These are phyloP conservation scores for Triplophysa dalaica DNA, from an alignment of 2,113 vertebrate genomes.

Conservation along the genomic window DNA sequence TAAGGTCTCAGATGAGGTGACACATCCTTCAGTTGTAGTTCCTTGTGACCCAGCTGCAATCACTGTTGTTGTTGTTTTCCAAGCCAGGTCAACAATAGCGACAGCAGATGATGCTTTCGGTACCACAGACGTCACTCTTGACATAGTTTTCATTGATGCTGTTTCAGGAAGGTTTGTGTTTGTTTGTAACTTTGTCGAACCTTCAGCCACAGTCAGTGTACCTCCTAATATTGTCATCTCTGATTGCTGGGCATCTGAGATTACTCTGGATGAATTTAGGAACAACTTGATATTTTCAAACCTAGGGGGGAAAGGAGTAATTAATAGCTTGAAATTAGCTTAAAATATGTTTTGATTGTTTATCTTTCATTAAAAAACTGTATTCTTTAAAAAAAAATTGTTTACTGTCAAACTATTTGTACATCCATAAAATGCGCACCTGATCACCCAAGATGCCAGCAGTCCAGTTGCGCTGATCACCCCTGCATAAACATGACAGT, in stretches of 20 bases:
- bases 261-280: neutral
- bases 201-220: neutral
- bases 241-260: neutral
- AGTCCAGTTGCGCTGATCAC: neutral
- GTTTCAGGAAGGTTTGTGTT: neutral
- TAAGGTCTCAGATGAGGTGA: neutral
- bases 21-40: slow-evolving; percentile 12
- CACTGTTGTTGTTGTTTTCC: slow-evolving; percentile 2
- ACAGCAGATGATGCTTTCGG: neutral
- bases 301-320: neutral
- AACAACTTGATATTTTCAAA: neutral
- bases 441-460: neutral
- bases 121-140: neutral
- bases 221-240: neutral
- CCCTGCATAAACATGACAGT: neutral
- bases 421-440: neutral
- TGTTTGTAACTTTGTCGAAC: neutral
- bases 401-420: neutral
- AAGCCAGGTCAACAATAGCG: neutral
- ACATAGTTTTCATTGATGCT: neutral
- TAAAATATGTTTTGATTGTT: neutral
- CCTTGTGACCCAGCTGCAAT: neutral
- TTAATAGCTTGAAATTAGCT: neutral
- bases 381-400: neutral
- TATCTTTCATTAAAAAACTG: too few relatives aligned